Evolutionary conservation across 2,113 vertebrate species (phyloP), one percentile per base, ranked within the genome.

Genomic region (Silurus glanis): DNA sequence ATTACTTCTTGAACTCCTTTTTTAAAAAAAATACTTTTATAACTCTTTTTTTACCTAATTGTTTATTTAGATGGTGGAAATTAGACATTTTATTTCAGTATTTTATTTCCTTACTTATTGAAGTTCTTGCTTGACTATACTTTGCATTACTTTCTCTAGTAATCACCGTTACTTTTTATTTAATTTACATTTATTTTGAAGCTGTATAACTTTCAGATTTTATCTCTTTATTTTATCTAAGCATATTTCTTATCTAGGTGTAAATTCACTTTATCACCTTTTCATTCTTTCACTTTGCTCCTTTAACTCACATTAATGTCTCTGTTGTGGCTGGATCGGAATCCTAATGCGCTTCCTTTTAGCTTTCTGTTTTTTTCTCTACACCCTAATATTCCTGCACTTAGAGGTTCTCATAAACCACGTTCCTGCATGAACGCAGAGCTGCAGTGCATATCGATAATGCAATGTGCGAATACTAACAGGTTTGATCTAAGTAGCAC

Each of bases 401-500:
- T 62, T 82, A 51, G 8, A 66, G 80, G 80, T 82, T 66, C 47
- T 82, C 56, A 23, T 45, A 45, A 59, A 61, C 28, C 28, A 45
- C 56, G 19, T 82, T 47, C 37, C 58, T 45, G 28, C 37, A 80
- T 7, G 5, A 61, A 80, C 8, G 10, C 56, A 45, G n/a, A 16
- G 53, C n/a, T 25, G 14, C 14, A 5, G 79, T 82, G 47, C 59
- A 53, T 82, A 17, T 76, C 82, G 87, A 88, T 90, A 91, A 88
- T 91, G 83, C 91, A 37, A 37, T 37, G 37, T 37, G 2, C 37
- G 75, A 72, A 79, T 78, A 84, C 89, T 93, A 94, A 94, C 91
- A 86, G 93, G 90, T 92, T 94, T 93, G 91, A 89, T 88, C 89
- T 89, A 90, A 93, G 93, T 89, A 91, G 86, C 84, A 85, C 83